Conservation (phyloP, 2,113 vertebrate species). For the Plecotus auritus region DNA sequence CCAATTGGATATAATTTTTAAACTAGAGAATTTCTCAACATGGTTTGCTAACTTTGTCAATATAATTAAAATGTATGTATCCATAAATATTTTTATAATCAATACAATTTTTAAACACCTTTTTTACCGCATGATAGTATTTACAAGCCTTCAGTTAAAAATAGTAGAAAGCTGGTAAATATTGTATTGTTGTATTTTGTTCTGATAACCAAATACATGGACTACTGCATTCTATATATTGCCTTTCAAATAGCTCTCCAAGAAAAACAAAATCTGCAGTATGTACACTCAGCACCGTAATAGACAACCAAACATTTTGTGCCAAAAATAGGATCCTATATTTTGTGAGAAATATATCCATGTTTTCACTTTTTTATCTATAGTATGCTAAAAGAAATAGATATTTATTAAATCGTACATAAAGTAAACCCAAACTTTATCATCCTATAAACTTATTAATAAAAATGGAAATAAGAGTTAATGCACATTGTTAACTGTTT, state of each 20-base stretch:
- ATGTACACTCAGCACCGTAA: not conserved
- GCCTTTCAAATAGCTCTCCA: not conserved
- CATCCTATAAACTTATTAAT: not conserved
- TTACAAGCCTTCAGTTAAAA: constrained; percentile 3
- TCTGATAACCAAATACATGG: not conserved
- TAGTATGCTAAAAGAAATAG: not conserved
- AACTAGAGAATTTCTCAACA: not conserved
- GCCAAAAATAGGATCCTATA: not conserved
- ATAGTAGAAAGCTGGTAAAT: not conserved
- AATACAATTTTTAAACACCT: not conserved
- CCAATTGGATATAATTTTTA: not conserved
- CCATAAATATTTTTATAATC: not conserved
- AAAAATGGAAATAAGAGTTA: not conserved
- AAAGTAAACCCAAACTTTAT: not conserved
- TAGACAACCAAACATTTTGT: not conserved
- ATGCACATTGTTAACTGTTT: not conserved
- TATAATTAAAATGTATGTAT: not conserved
- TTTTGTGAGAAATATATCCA: constrained; percentile 10
- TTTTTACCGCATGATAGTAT: not conserved
- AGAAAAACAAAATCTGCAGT: not conserved
- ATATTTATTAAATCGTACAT: not conserved
- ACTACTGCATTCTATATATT: not conserved
- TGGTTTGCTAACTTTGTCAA: not conserved
- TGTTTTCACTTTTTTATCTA: not conserved
- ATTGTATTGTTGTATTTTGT: not conserved